These are phyloP conservation scores for Periphyllus acericola DNA, from an alignment of 2,888 invertebrate species.

Conservation along the genomic window DNA sequence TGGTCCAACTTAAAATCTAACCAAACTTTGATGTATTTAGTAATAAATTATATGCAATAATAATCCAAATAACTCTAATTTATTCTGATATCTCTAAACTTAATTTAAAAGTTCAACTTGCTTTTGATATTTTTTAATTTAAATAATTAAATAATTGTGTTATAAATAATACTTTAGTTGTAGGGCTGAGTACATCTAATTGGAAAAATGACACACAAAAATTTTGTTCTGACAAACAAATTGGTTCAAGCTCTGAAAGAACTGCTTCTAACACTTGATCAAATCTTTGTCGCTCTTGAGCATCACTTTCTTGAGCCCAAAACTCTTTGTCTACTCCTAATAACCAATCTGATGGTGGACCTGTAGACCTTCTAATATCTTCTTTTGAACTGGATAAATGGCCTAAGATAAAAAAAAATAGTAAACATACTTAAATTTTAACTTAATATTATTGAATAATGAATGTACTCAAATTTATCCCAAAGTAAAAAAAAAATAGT, in stretches of 20 bases:
- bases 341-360: constrained; percentile 61
- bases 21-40: not conserved
- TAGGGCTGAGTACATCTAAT: constrained; percentile 74
- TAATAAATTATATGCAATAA: not conserved
- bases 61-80: not conserved
- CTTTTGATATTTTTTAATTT: not conserved
- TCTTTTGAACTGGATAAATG: constrained; percentile 56
- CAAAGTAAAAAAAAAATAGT: not conserved
- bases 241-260: constrained; percentile 86
- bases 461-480: too few relatives aligned
- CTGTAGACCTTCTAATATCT: constrained; percentile 58
- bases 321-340: constrained; percentile 75
- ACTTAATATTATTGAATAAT: too few relatives aligned
- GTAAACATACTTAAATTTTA: not conserved
- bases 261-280: constrained; percentile 85
- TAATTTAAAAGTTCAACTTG: not conserved
- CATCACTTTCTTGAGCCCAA: constrained; percentile 74
- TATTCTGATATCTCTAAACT: not conserved
- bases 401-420: constrained; percentile 21
- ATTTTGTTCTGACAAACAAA: constrained; percentile 93
- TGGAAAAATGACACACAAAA: constrained; percentile 94
- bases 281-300: constrained; percentile 72
- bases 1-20: not conserved
- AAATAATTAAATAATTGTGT: not conserved
- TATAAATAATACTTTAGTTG: constrained; percentile 67